Conservation (phyloP, 64 coral and sea anemone genomes). For the Pocillopora verrucosa region DNA sequence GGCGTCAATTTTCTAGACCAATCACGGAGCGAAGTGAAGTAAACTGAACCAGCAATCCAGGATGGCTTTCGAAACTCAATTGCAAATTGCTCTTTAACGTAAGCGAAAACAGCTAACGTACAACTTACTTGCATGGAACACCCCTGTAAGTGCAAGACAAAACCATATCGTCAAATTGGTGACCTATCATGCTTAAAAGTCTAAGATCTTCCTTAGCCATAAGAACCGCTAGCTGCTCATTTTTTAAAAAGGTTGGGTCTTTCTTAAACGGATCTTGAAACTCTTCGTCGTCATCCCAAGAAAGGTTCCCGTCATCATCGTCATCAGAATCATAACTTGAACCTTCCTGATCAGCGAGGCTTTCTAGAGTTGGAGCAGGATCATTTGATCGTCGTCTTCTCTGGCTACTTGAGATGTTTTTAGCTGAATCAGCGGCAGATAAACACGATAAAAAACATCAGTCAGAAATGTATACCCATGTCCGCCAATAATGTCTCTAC, state of each 20-base stretch:
- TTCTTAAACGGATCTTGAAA: constrained; percentile 4
- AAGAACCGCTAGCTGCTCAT: not conserved
- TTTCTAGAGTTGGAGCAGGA: not conserved
- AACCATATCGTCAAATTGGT: constrained; percentile 43
- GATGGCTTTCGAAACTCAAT: no score
- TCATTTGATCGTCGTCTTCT: not conserved
- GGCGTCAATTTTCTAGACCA: no score
- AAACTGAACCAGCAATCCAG: no score
- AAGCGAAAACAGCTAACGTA: not conserved
- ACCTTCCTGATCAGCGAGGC: not conserved
- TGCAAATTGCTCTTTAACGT: not conserved
- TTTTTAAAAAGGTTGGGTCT: not conserved
- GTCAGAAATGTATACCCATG: not conserved
- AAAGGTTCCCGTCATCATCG: not conserved
- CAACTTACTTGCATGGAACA: constrained; percentile 21
- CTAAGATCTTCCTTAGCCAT: not conserved
- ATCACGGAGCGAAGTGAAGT: no score
- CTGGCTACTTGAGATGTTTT: not conserved
- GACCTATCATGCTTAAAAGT: not conserved
- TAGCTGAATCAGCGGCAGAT: not conserved
- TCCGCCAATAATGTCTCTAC: not conserved
- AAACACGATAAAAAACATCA: not conserved
- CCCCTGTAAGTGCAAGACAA: constrained; percentile 40
- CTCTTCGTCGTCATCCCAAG: not conserved
- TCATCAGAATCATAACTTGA: not conserved